Evolutionary conservation across 2,888 invertebrate genomes (phyloP).

Genomic region (Heliconius charithonia): DNA sequence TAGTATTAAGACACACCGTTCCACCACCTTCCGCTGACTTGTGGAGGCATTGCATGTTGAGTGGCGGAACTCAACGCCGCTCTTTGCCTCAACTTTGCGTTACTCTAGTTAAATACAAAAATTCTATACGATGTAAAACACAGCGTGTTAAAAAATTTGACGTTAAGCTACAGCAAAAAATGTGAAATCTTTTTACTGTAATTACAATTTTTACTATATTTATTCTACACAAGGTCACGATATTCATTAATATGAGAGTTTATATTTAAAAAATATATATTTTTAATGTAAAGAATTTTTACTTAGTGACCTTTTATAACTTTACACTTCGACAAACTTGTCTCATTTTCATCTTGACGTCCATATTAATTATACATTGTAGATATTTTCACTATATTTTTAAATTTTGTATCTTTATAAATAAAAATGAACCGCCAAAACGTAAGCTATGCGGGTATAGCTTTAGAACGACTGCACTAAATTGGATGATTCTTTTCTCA

Average conservation of each 20-base stretch:
- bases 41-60: too few species aligned
- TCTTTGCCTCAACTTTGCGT: too few species aligned
- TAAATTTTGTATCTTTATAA: neutral
- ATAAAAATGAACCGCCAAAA: too few species aligned
- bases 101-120: neutral
- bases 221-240: neutral
- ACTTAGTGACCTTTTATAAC: neutral
- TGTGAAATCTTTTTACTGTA: neutral
- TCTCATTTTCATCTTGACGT: neutral
- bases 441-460: too few species aligned
- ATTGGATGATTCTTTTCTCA: too few species aligned
- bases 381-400: neutral
- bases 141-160: neutral
- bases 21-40: too few species aligned
- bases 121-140: too few species aligned
- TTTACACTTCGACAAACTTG: constrained; percentile 14
- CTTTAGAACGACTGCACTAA: too few species aligned
- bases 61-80: too few species aligned
- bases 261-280: neutral
- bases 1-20: too few species aligned
- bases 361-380: constrained; percentile 2
- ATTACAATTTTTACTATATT: constrained; percentile 1
- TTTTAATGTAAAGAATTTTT: constrained; percentile 6
- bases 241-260: constrained; percentile 7
- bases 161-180: neutral